These are phyloP conservation scores for Anthopleura sola DNA, from an alignment of 64 coral and sea anemone species.

Conservation along the genomic window DNA sequence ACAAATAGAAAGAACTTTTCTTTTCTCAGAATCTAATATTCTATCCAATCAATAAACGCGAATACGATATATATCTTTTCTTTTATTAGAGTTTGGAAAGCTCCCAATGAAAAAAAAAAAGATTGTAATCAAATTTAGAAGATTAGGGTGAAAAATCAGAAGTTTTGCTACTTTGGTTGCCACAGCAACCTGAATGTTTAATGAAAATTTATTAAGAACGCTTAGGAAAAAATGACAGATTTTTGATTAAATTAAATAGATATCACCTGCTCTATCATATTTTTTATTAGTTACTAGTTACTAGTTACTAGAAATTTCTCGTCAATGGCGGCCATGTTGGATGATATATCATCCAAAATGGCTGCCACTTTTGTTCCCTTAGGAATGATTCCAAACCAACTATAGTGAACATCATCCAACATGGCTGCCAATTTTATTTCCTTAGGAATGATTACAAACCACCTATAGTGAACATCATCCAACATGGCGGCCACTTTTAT, in stretches of 20 bases:
- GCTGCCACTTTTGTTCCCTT: too few species aligned
- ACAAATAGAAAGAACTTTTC: too few species aligned
- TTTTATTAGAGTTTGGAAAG: not conserved
- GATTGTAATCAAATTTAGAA: not conserved
- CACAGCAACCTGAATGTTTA: not conserved
- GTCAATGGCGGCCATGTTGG: too few species aligned
- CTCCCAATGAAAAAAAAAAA: not conserved
- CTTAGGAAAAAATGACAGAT: not conserved
- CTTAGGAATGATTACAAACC: too few species aligned
- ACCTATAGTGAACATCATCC: too few species aligned
- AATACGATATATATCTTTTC: not conserved
- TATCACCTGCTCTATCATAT: not conserved
- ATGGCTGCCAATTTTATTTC: too few species aligned
- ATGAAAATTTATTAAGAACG: not conserved
- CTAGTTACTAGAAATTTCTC: too few species aligned
- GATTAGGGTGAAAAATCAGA: not conserved
- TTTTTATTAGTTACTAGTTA: too few species aligned
- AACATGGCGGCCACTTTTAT: too few species aligned
- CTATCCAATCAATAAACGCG: not conserved
- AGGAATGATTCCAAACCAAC: too few species aligned
- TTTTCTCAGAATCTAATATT: not conserved
- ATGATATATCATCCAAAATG: too few species aligned
- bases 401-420: too few species aligned
- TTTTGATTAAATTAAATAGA: not conserved
- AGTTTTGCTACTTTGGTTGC: not conserved